Evolutionary conservation across 1,140 invertebrate genomes (phyloP).

Genomic region (Papilio polytes): DNA sequence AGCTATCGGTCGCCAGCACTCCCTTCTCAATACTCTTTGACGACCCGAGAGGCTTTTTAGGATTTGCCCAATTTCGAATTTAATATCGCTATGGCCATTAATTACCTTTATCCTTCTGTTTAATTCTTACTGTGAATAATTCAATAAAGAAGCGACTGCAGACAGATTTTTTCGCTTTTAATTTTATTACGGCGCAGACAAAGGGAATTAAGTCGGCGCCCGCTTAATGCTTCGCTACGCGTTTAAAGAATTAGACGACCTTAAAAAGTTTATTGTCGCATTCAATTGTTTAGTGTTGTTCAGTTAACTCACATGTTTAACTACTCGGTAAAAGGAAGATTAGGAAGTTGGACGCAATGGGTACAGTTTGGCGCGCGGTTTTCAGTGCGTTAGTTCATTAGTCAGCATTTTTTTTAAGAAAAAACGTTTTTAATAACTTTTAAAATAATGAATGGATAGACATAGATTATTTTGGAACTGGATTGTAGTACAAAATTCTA

Average conservation of each 20-base stretch:
- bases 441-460: no score
- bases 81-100: slow-evolving; percentile 36
- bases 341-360: neutral
- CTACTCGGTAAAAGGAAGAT: neutral
- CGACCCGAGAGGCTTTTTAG: slow-evolving; percentile 37
- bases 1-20: slow-evolving; percentile 30
- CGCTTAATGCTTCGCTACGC: neutral
- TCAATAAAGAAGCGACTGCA: slow-evolving; percentile 33
- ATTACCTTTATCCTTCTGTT: slow-evolving; percentile 28
- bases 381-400: neutral
- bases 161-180: slow-evolving; percentile 34
- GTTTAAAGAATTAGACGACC: slow-evolving; percentile 21
- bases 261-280: slow-evolving; percentile 5
- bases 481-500: no score
- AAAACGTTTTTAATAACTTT: no score
- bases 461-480: no score
- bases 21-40: slow-evolving; percentile 33
- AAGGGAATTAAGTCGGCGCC: slow-evolving; percentile 19
- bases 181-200: slow-evolving; percentile 29
- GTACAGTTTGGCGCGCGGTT: no score
- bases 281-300: slow-evolving; percentile 21
- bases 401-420: neutral
- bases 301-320: slow-evolving; percentile 10
- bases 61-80: slow-evolving; percentile 36
- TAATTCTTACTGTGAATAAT: slow-evolving; percentile 36